Percentiles rank a stretch among this genome's conserved stretches.
These are phyloP conservation scores for Alcedo quadribrachys DNA, from an alignment of 2,797 vertebrate species.

Conservation along the genomic window DNA sequence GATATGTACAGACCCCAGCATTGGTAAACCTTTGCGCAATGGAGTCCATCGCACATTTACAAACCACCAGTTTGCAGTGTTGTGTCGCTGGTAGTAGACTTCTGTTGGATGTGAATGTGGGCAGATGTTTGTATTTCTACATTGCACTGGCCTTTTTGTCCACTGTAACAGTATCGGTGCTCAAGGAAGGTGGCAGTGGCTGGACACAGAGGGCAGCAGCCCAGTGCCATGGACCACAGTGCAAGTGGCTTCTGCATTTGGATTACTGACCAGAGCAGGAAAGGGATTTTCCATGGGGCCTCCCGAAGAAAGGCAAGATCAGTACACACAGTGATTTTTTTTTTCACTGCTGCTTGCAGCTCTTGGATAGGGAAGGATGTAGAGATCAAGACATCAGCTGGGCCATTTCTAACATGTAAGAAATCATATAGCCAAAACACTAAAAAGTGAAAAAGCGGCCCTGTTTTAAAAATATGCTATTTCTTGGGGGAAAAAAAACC, in stretches of 20 bases:
- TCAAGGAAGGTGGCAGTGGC: not conserved
- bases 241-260: not conserved
- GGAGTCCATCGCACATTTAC: not conserved
- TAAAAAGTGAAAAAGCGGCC: constrained; percentile 12
- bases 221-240: fast-evolving
- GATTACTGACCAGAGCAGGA: not conserved
- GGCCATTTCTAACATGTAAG: not conserved
- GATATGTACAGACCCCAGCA: fast-evolving
- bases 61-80: too few relatives aligned
- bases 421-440: constrained; percentile 7
- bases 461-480: not conserved
- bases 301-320: not conserved
- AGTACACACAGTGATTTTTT: not conserved
- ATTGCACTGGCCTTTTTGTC: not conserved
- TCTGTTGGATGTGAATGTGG: not conserved
- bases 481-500: not conserved
- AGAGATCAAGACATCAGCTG: constrained; percentile 41
- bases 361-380: not conserved
- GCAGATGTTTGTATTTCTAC: not conserved
- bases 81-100: not conserved
- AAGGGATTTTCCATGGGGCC: not conserved
- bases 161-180: fast-evolving
- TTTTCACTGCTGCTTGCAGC: not conserved
- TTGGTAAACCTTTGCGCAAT: not conserved
- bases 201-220: not conserved